Base-by-base conservation (phyloP, 2,888 invertebrate genomes). In the Campoletis raptor region DNA sequence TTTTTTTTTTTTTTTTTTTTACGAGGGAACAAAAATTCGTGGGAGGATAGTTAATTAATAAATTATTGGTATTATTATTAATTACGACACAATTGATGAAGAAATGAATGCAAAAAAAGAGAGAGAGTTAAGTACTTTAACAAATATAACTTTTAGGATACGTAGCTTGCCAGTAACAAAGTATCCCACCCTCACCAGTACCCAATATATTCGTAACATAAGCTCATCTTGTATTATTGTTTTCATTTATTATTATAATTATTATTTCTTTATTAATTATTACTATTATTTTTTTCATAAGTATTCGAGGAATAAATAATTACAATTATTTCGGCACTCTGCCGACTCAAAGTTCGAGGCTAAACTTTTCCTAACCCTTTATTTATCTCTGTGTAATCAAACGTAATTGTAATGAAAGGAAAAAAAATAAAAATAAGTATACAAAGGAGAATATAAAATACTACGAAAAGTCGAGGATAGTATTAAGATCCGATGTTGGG, bases 141-240 rank as follows among this genome's bases (percentile, higher is more conserved):
- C 78, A 73, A 73, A 10, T 15, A 57, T 83, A 76, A 77, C 85
- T 81, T 80, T 88, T 90, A 81, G 89, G 85, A 40, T 54, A 67
- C 57, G 57, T 91, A 91, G 90, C 92, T 93, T 92, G 93, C 92
- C 92, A 92, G 91, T 92, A 91, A 85, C 24, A 69, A 54, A 45
- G 21, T 24, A 66, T 69, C 73, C 40, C 81, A 70, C 64, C 52
- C 36, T 80, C 66, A 61, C 52, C 67, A 80, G 73, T 87, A 83
- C 37, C 78, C 42, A 73, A 79, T 61, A 84, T 54, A 61, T 61
- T 57, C 24, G 61, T 74, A 40, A 18, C 37, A 36, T 54, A 37
- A 52, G 36, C 54, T 73, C 73, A 24, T 52, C 52, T 52, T 24
- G 15, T 30, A 15, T 48, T 24, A 45, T 37, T 8, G 24, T 21